Evolutionary conservation across 2,888 invertebrate genomes (phyloP).

Genomic region (Adelognathus sp.): DNA sequence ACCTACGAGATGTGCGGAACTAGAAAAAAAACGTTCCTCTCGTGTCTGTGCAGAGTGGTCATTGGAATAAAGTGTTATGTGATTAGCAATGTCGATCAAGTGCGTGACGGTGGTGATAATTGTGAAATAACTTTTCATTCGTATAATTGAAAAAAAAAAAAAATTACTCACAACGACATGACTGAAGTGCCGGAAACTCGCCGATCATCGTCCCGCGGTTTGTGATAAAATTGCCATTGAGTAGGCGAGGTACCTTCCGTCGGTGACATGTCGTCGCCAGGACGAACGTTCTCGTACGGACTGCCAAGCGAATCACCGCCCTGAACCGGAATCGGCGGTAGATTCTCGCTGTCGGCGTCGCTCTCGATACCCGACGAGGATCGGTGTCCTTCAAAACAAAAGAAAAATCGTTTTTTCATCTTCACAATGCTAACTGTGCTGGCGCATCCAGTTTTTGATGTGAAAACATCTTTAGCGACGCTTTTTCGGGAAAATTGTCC

Average conservation of each 20-base stretch:
- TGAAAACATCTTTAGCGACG: no score
- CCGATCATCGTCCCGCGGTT: slow-evolving; percentile 83
- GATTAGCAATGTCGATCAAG: slow-evolving; percentile 6
- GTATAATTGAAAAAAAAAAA: not conserved
- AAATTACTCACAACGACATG: slow-evolving; percentile 83
- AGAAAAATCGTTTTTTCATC: slow-evolving; percentile 30
- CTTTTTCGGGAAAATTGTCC: no score
- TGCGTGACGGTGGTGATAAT: not conserved
- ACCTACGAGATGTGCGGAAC: slow-evolving; percentile 1
- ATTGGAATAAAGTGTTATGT: slow-evolving; percentile 5
- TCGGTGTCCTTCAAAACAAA: slow-evolving; percentile 75
- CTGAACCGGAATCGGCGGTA: slow-evolving; percentile 87
- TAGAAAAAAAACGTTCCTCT: not conserved
- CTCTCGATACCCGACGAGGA: slow-evolving; percentile 82
- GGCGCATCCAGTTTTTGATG: no score
- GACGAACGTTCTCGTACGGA: slow-evolving; percentile 86
- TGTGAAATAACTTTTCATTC: not conserved
- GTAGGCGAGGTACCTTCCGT: slow-evolving; percentile 83
- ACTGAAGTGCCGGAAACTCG: slow-evolving; percentile 84
- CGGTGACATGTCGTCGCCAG: slow-evolving; percentile 83
- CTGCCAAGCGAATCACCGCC: slow-evolving; percentile 84
- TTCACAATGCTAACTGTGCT: not conserved
- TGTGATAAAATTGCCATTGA: slow-evolving; percentile 83
- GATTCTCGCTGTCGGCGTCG: slow-evolving; percentile 84
- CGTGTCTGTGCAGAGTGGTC: not conserved